These are phyloP conservation scores for Electrona antarctica DNA, from an alignment of 2,113 vertebrate genomes.

Conservation along the genomic window DNA sequence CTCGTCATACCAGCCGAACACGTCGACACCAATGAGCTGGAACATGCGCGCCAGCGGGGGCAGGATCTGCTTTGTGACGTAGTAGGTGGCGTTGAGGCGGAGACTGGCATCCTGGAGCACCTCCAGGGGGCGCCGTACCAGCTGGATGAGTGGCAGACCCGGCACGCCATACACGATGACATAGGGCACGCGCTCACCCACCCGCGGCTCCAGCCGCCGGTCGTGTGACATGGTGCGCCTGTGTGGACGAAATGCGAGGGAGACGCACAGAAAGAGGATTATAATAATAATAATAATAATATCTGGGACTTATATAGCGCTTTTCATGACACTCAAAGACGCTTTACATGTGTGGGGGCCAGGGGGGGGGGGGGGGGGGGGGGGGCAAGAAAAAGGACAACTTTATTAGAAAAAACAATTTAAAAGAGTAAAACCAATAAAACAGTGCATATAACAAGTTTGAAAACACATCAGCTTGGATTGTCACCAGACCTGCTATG, in stretches of 20 bases:
- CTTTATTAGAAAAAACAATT: too few species aligned
- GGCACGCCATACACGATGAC: conserved; percentile 91
- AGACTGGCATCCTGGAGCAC: conserved; percentile 88
- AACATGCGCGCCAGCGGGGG: conserved; percentile 91
- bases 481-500: too few species aligned
- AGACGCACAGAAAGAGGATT: background rate
- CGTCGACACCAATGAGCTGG: conserved; percentile 93
- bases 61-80: conserved; percentile 96
- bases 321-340: too few species aligned
- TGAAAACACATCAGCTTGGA: too few species aligned
- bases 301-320: too few species aligned
- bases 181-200: conserved; percentile 94
- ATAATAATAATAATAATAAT: too few species aligned
- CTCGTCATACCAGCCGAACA: conserved; percentile 96
- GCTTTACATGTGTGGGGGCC: too few species aligned
- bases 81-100: conserved; percentile 91
- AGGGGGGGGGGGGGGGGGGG: too few species aligned
- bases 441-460: too few species aligned
- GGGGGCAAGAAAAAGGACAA: too few species aligned
- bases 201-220: conserved; percentile 91
- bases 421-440: too few species aligned
- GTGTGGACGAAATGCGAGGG: conserved; percentile 56
- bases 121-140: conserved; percentile 89
- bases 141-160: conserved; percentile 94
- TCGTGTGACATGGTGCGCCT: conserved; percentile 93